phyloP scores from a whole-genome alignment of 2,797 vertebrate genomes.

The Odontamblyopus rebecca region DNA sequence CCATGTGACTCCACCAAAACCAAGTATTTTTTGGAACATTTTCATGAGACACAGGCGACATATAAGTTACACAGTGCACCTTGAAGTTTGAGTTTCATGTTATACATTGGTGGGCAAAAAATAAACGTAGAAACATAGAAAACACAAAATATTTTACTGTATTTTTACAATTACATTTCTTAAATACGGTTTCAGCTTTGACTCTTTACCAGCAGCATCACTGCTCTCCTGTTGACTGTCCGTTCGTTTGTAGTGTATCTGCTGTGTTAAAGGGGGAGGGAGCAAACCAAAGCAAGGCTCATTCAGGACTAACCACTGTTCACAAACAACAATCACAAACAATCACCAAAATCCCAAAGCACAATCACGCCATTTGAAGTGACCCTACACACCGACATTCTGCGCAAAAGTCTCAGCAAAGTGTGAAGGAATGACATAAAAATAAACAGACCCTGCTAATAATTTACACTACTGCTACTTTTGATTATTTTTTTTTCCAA shows the following conservation, averaged over 20 bases:
- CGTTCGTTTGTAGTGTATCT: neutral
- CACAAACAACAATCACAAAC: slow-evolving; percentile 60
- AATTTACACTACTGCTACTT: too few relatives aligned
- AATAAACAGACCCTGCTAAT: too few relatives aligned
- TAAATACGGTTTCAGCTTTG: neutral
- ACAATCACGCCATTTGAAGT: slow-evolving; percentile 15
- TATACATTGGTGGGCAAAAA: slow-evolving; percentile 7
- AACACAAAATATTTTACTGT: neutral
- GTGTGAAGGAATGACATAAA: neutral
- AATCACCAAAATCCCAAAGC: slow-evolving; percentile 45
- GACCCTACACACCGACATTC: neutral
- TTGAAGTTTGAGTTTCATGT: slow-evolving; percentile 19
- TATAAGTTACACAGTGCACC: neutral
- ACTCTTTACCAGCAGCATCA: neutral
- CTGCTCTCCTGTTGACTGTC: slow-evolving; percentile 21
- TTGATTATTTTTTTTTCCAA: too few relatives aligned
- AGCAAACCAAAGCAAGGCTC: slow-evolving; percentile 35
- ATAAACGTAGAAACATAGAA: neutral
- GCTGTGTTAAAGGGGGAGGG: slow-evolving; percentile 16
- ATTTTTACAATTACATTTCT: neutral
- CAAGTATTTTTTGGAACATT: too few relatives aligned
- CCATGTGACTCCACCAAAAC: too few relatives aligned
- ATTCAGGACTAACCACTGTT: slow-evolving; percentile 44
- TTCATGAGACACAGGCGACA: too few relatives aligned
- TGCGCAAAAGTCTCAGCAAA: neutral